Base-by-base conservation (phyloP, 2,797 vertebrate species). In the Malacoctenus gilli region DNA sequence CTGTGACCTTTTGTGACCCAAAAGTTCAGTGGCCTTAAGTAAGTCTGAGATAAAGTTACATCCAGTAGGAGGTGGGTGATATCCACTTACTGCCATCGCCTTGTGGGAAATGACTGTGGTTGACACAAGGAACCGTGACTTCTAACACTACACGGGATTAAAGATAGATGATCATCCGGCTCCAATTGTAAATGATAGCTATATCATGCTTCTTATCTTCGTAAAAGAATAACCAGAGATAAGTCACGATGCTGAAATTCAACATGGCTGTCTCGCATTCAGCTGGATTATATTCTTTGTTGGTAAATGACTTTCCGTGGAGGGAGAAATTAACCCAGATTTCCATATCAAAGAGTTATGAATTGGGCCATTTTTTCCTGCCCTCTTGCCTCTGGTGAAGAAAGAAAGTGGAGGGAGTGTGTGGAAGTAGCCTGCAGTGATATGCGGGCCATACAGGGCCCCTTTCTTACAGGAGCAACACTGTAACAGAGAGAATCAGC, bases 311-410 rank as follows among this genome's bases (percentile, higher is more conserved):
- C 92, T 91, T 82, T 73, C 80, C 92, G 92, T 91, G 93, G 92
- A 94, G 94, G 89, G 87, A 68, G 84, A 92, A 94, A 94, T 95
- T 92, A 94, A 87, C 89, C 88, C 85, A 85, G 81, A 92, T 93
- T 93, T 93, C 89, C 92, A 93, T 92, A 90, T 95, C 92, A 95
- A 95, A 95, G 93, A 82, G 75, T 82, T 83, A 90, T 76, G 87
- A 94, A 93, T 93, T 91, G 90, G 94, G 89, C 76, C 90, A 87
- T 89, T 93, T 89, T 93, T 88, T 81, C 72, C 51, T 58, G 70
- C 72, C 69, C 75, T 68, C 79, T 73, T 72, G 60, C 28, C 92
- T 91, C 89, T 82, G 79, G 66, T 85, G 83, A 91, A 86, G 70
- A 88, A 84, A 88, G 82, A 86, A 81, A 80, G 72, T 46, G 40